phyloP scores from a whole-genome alignment of 2,888 invertebrate genomes.

The Polietes domitor region DNA sequence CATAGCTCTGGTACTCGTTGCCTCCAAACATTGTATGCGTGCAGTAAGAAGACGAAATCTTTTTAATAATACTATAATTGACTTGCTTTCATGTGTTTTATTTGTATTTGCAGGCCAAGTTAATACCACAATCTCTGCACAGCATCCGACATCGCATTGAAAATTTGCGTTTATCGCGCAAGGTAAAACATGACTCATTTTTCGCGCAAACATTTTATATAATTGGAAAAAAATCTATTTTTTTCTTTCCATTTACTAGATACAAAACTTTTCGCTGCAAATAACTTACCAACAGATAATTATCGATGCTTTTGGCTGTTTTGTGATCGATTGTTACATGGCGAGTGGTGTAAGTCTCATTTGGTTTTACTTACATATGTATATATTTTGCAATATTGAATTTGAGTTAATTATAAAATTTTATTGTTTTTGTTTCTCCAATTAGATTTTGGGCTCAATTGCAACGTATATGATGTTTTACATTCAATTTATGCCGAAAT shows the following conservation, averaged over 20 bases:
- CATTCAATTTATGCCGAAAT: slow-evolving; percentile 70
- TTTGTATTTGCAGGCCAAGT: slow-evolving; percentile 57
- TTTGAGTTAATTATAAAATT: slow-evolving; percentile 1
- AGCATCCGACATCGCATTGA: slow-evolving; percentile 66
- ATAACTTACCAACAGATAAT: slow-evolving; percentile 70
- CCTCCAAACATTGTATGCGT: slow-evolving; percentile 70
- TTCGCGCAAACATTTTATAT: not conserved
- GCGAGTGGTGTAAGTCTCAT: slow-evolving; percentile 66
- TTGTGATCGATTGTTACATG: slow-evolving; percentile 66
- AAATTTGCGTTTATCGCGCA: slow-evolving; percentile 66
- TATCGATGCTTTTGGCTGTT: slow-evolving; percentile 69
- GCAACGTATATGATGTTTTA: slow-evolving; percentile 69
- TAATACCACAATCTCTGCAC: slow-evolving; percentile 67
- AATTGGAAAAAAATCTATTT: not conserved
- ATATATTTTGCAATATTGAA: not conserved
- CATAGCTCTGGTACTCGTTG: slow-evolving; percentile 67
- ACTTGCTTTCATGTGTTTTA: not conserved
- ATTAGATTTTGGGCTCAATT: slow-evolving; percentile 66
- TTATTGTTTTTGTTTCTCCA: slow-evolving; percentile 18
- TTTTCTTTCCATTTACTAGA: slow-evolving; percentile 58
- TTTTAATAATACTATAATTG: too few relatives aligned
- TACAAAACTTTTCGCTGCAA: slow-evolving; percentile 72
- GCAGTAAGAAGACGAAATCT: slow-evolving; percentile 59
- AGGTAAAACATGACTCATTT: slow-evolving; percentile 57
- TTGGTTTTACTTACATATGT: too few relatives aligned